Evolutionary conservation across 2,888 invertebrate genomes (phyloP).

Genomic region (Scotopteryx bipunctaria): DNA sequence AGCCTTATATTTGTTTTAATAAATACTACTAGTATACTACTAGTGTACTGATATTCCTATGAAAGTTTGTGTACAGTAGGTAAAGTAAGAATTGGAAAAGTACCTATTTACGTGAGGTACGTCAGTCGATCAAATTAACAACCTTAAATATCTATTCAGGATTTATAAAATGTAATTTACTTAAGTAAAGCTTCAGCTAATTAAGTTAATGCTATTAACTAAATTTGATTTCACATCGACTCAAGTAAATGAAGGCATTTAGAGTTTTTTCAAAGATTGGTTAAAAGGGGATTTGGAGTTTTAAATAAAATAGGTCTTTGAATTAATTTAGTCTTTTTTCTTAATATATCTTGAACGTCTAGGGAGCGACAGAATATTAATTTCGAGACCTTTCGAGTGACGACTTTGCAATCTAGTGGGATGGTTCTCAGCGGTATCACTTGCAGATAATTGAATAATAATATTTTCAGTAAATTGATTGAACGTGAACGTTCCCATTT

Average conservation of each 20-base stretch:
- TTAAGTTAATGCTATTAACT: conserved; percentile 25
- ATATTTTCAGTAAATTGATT: conserved; percentile 9
- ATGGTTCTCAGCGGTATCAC: conserved; percentile 25
- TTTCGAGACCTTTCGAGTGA: conserved; percentile 27
- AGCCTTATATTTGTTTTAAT: no score
- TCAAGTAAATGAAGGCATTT: conserved; percentile 22
- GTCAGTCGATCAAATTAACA: neutral
- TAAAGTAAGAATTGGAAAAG: no score
- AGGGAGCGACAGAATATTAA: conserved; percentile 33
- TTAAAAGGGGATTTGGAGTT: conserved; percentile 25
- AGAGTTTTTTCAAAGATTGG: conserved; percentile 21
- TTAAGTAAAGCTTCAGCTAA: conserved; percentile 16
- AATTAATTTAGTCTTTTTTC: conserved; percentile 22
- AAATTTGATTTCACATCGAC: conserved; percentile 24
- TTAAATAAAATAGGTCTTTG: conserved; percentile 19
- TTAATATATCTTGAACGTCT: conserved; percentile 19
- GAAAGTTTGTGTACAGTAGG: no score
- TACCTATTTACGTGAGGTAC: neutral
- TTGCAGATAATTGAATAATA: conserved; percentile 22
- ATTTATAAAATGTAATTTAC: conserved; percentile 1
- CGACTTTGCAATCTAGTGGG: conserved; percentile 26
- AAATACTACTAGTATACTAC: no score
- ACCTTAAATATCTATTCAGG: neutral
- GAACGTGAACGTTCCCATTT: no score
- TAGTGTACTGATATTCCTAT: conserved; percentile 4